These are phyloP conservation scores for fruit fly (Drosophila melanogaster) DNA, from an alignment of 1,140 invertebrate species.

Conservation along the genomic window Release_6_plus_ISO1_MT NC_004354.4:3277001-3277500, in stretches of 20 bases:
- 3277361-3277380: slow-evolving; percentile 77
- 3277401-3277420: background rate
- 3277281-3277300: slow-evolving; percentile 6
- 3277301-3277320: background rate
- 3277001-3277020: slow-evolving; percentile 29
- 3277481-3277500: background rate
- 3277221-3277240: too few relatives aligned
- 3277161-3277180: too few relatives aligned
- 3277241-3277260: background rate
- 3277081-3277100: background rate
- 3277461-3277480: background rate
- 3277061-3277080: too few relatives aligned
- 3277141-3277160: too few relatives aligned
- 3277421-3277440: slow-evolving; percentile 7
- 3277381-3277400: slow-evolving; percentile 27
- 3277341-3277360: slow-evolving; percentile 52
- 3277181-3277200: too few relatives aligned
- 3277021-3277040: background rate
- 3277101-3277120: background rate
- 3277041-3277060: too few relatives aligned
- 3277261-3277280: slow-evolving; percentile 2
- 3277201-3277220: too few relatives aligned
- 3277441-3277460: slow-evolving; percentile 42
- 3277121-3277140: background rate
- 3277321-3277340: slow-evolving; percentile 31